Conservation (phyloP, 1,140 invertebrate genomes). For the Pseudobourletiella spinata region DNA sequence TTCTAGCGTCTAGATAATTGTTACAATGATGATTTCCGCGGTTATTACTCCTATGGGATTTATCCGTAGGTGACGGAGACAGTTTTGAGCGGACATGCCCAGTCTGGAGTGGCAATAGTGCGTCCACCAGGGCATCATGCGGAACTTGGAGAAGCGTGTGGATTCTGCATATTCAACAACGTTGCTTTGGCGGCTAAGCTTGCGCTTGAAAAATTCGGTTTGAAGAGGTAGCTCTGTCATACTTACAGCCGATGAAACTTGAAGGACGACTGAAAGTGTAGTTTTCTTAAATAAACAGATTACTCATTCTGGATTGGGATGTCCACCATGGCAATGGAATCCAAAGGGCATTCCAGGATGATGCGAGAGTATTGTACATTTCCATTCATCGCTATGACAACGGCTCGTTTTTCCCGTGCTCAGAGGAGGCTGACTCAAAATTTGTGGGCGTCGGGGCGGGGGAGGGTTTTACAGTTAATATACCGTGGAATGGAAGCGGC, state of each 20-base stretch:
- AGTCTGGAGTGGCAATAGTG: constrained; percentile 66
- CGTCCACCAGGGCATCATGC: constrained; percentile 65
- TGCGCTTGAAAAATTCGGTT: constrained; percentile 52
- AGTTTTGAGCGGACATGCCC: constrained; percentile 54
- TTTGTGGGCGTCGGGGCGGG: constrained; percentile 57
- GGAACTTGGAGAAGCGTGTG: constrained; percentile 57
- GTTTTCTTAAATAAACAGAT: constrained; percentile 44
- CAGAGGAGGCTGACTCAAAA: constrained; percentile 57
- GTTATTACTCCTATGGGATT: background rate
- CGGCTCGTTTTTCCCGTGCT: constrained; percentile 72
- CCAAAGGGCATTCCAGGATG: constrained; percentile 64
- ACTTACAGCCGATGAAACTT: background rate
- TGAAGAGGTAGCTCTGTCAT: constrained; percentile 47
- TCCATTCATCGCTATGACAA: constrained; percentile 85
- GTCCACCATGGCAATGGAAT: constrained; percentile 89
- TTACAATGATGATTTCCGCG: no score
- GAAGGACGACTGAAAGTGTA: background rate
- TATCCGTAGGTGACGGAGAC: constrained; percentile 58
- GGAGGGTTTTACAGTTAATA: constrained; percentile 76
- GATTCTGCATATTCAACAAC: constrained; percentile 87
- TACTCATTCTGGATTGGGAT: constrained; percentile 89
- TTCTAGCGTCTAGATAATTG: no score
- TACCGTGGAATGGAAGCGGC: constrained; percentile 78
- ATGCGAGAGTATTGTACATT: constrained; percentile 70
- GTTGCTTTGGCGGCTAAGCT: constrained; percentile 70